These are phyloP conservation scores for Ptiloglossa arizonensis DNA, from an alignment of 1,140 invertebrate genomes.

Conservation along the genomic window DNA sequence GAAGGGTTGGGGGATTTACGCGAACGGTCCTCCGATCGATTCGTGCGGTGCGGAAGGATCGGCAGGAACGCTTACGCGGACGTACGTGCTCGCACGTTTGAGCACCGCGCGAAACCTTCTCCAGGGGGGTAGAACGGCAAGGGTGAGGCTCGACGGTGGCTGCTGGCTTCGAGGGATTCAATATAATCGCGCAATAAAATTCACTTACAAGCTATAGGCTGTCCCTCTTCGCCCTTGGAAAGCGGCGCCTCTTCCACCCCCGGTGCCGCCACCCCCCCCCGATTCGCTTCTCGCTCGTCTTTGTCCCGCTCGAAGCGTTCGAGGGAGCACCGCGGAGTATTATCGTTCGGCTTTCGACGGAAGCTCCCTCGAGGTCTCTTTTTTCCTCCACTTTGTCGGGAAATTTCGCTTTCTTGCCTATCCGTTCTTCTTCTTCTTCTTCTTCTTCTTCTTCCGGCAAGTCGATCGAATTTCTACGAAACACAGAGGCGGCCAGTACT, in stretches of 20 bases:
- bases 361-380: conserved; percentile 39
- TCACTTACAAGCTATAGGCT: conserved; percentile 74
- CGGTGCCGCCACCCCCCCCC: conserved; percentile 39
- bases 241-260: conserved; percentile 31
- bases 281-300: conserved; percentile 45
- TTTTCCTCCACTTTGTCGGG: neutral
- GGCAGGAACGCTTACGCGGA: neutral
- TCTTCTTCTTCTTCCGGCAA: neutral
- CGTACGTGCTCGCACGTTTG: conserved; percentile 71
- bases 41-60: too few relatives aligned
- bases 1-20: too few relatives aligned
- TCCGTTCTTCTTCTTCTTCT: neutral
- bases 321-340: conserved; percentile 60
- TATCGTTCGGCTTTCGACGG: conserved; percentile 57
- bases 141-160: conserved; percentile 61
- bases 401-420: conserved; percentile 12
- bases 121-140: conserved; percentile 52
- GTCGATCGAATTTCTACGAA: neutral
- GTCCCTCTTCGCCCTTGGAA: conserved; percentile 37
- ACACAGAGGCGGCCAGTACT: too few relatives aligned
- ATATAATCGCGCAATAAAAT: conserved; percentile 80
- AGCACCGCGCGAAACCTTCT: conserved; percentile 64
- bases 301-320: conserved; percentile 55
- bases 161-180: conserved; percentile 74
- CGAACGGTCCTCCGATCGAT: too few relatives aligned